A percentile compares a stretch with the other conserved stretches of the same genome.
phyloP scores from a whole-genome alignment of 2,888 invertebrate species.

The Therioaphis trifolii region DNA sequence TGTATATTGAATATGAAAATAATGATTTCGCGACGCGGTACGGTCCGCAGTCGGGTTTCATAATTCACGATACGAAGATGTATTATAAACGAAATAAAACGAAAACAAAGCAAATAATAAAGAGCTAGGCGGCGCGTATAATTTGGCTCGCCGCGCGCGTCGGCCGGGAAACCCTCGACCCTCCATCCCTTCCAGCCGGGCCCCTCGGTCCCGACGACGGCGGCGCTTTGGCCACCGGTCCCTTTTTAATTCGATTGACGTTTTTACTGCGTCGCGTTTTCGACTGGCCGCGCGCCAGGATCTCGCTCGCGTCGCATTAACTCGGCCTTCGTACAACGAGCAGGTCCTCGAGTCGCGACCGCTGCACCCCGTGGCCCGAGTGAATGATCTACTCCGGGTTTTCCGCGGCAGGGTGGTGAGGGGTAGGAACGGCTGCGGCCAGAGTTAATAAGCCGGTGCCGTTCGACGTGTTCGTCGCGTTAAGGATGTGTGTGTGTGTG shows the following conservation, averaged over 20 bases:
- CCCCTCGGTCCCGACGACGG: too few species aligned
- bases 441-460: background rate
- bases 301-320: background rate
- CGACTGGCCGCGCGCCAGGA: background rate
- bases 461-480: too few species aligned
- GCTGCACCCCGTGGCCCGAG: background rate
- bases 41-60: too few species aligned
- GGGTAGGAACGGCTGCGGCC: too few species aligned
- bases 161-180: background rate
- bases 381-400: background rate
- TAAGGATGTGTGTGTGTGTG: background rate
- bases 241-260: constrained; percentile 7
- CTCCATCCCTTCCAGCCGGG: background rate
- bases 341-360: background rate
- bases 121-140: background rate
- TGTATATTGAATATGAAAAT: too few species aligned
- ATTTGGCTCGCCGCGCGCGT: background rate
- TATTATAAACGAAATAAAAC: too few species aligned
- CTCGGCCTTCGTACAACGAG: background rate
- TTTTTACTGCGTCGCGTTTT: background rate
- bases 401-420: background rate
- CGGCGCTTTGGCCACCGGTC: background rate
- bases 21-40: too few species aligned
- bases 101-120: background rate
- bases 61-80: too few species aligned